Evolutionary conservation across 2,113 vertebrate species (phyloP).

Genomic region (Meleagris gallopavo): DNA sequence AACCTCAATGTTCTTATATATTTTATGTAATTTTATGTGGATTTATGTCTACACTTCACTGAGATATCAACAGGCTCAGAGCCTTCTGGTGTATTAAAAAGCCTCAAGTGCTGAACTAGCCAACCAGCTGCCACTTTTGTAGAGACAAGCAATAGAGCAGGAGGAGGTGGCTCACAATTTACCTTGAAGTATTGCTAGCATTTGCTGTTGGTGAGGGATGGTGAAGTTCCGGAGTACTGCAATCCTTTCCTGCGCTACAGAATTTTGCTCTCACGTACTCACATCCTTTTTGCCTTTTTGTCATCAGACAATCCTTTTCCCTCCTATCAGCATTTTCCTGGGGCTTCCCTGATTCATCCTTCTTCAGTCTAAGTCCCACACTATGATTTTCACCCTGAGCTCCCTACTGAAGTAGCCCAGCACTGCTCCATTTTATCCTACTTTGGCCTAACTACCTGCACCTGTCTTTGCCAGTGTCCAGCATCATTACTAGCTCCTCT

Average conservation of each 20-base stretch:
- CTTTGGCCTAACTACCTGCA: background rate
- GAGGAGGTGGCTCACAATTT: background rate
- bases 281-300: background rate
- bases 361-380: background rate
- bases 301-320: background rate
- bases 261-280: background rate
- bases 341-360: background rate
- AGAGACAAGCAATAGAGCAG: background rate
- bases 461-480: background rate
- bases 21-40: background rate
- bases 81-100: background rate
- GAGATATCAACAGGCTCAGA: background rate
- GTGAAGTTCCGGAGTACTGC: background rate
- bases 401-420: background rate
- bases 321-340: background rate
- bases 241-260: background rate
- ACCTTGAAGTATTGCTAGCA: background rate
- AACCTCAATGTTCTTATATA: background rate
- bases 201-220: background rate
- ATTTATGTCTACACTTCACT: background rate
- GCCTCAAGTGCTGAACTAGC: background rate
- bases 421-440: background rate
- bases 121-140: background rate
- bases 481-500: background rate
- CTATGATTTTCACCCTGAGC: fast-evolving